A percentile compares a stretch with the other conserved stretches of the same genome.
Evolutionary conservation across 2,797 vertebrate genomes (phyloP).

Genomic region (Microcaecilia unicolor): DNA sequence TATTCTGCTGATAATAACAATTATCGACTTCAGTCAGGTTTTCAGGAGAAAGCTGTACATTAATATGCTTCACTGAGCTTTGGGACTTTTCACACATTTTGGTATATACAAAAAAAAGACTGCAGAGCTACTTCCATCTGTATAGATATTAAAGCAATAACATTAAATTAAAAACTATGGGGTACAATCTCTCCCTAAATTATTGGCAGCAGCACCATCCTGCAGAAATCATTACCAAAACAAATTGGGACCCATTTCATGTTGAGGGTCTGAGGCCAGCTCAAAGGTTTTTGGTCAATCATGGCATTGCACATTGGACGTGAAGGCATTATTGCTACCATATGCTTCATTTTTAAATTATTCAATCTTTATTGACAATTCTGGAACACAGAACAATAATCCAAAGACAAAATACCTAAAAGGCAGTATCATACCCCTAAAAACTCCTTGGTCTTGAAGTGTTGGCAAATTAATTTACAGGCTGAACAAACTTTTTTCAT

Average conservation of each 20-base stretch:
- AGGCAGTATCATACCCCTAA: too few species aligned
- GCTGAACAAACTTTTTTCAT: too few species aligned
- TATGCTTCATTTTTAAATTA: too few species aligned
- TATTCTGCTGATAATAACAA: neutral
- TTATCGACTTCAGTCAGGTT: neutral
- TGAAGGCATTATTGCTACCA: too few species aligned
- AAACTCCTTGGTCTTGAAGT: too few species aligned
- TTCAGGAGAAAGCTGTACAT: neutral
- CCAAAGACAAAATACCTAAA: too few species aligned
- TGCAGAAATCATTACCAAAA: neutral
- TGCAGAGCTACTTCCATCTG: neutral
- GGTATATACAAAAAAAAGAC: neutral
- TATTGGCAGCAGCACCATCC: neutral
- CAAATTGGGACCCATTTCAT: neutral
- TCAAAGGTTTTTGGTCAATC: too few species aligned
- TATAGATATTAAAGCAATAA: neutral
- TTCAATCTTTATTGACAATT: too few species aligned
- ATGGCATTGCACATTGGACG: too few species aligned
- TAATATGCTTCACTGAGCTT: neutral
- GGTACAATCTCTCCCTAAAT: neutral
- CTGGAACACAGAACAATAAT: too few species aligned
- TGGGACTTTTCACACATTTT: neutral
- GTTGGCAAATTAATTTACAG: too few species aligned
- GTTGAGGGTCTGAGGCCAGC: too few species aligned
- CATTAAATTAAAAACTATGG: neutral